Conservation (phyloP, 2,797 vertebrate genomes). For the Microctenopoma lineatum region DNA sequence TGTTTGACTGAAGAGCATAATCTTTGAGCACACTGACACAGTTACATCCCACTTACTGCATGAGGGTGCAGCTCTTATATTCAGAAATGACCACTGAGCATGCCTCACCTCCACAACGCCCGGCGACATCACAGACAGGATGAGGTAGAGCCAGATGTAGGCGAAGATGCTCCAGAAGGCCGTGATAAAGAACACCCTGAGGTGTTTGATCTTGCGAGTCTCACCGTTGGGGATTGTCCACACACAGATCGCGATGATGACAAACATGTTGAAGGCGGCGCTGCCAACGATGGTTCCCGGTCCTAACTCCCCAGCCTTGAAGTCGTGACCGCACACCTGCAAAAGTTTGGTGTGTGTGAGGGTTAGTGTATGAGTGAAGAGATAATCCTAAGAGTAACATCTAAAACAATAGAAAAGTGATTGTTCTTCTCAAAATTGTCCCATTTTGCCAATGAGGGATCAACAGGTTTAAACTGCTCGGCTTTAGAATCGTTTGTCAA, state of each 20-base stretch:
- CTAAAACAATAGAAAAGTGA: too few relatives aligned
- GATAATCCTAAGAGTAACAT: too few relatives aligned
- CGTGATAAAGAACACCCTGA: slow-evolving; percentile 92
- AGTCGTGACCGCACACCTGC: slow-evolving; percentile 88
- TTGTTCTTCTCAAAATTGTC: too few relatives aligned
- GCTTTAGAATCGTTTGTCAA: too few relatives aligned
- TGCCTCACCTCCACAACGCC: slow-evolving; percentile 83
- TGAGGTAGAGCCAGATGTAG: slow-evolving; percentile 93
- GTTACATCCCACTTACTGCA: too few relatives aligned
- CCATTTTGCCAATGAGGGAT: too few relatives aligned
- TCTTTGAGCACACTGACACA: neutral
- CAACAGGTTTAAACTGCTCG: too few relatives aligned
- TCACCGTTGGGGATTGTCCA: slow-evolving; percentile 88
- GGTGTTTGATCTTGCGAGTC: slow-evolving; percentile 89
- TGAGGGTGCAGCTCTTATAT: too few relatives aligned
- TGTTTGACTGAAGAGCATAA: neutral
- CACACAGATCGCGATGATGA: slow-evolving; percentile 90
- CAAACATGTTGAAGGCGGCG: slow-evolving; percentile 96
- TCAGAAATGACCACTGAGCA: too few relatives aligned
- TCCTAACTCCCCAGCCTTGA: slow-evolving; percentile 87
- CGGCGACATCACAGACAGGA: slow-evolving; percentile 89
- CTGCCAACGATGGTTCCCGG: slow-evolving; percentile 93
- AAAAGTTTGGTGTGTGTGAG: neutral
- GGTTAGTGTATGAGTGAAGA: too few relatives aligned
- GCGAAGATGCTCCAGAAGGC: slow-evolving; percentile 95